Percentiles rank a stretch among this genome's conserved stretches.
These are phyloP conservation scores for Strigamia transsilvanica DNA, from an alignment of 2,888 invertebrate genomes.

Conservation along the genomic window DNA sequence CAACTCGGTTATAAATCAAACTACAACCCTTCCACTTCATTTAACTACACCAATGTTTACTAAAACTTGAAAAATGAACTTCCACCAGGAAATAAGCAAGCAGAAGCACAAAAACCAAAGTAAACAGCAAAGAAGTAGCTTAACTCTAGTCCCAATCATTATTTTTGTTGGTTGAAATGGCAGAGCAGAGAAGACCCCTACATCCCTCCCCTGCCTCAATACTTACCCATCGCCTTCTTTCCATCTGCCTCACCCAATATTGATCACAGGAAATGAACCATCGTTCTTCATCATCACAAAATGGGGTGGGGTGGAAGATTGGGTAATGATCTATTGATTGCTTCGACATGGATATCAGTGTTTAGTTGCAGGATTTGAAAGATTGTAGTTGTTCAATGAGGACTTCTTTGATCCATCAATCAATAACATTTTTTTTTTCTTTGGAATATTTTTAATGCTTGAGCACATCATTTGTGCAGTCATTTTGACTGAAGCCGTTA, in stretches of 20 bases:
- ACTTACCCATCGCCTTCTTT: neutral
- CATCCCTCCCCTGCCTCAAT: neutral
- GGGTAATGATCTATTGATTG: conserved; percentile 42
- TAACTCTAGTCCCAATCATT: neutral
- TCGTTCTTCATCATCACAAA: conserved; percentile 14
- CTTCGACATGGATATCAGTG: neutral
- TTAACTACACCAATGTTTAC: neutral
- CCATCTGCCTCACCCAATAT: neutral
- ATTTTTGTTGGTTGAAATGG: neutral
- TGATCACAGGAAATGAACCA: conserved; percentile 44
- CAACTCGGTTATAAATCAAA: neutral
- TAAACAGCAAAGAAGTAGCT: neutral
- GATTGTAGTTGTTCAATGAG: neutral
- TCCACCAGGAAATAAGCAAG: neutral
- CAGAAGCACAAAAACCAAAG: neutral
- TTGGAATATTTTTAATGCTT: no score
- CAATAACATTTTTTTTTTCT: no score
- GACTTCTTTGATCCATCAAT: no score
- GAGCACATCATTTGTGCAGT: no score
- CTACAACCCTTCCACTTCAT: conserved; percentile 14
- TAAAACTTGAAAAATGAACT: conserved; percentile 20
- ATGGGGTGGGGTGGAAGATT: neutral
- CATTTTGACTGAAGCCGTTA: no score
- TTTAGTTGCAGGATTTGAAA: neutral
- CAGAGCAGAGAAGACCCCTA: neutral